These are phyloP conservation scores for Empidonax traillii DNA, from an alignment of 2,113 vertebrate genomes.

Conservation along the genomic window DNA sequence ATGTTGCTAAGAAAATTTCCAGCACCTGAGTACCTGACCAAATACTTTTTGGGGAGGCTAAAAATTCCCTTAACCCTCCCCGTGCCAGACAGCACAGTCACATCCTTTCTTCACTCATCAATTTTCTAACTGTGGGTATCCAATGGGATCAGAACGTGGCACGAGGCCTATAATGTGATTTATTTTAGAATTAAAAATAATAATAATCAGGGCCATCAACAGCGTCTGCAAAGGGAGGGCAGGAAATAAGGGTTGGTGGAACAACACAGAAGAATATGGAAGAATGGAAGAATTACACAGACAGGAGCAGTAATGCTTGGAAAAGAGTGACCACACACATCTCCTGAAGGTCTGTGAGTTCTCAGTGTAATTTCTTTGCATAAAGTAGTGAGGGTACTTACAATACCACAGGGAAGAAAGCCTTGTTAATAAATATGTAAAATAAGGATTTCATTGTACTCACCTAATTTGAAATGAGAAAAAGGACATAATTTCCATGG, in stretches of 20 bases:
- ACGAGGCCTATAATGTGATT: not conserved
- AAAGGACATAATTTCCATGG: slow-evolving; percentile 61
- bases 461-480: slow-evolving; percentile 70
- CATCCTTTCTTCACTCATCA: not conserved
- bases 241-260: not conserved
- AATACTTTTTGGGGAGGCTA: slow-evolving; percentile 61
- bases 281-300: not conserved
- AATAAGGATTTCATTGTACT: slow-evolving; percentile 69
- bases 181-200: not conserved
- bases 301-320: not conserved
- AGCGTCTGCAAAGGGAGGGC: not conserved
- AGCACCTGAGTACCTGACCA: slow-evolving; percentile 80
- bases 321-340: not conserved
- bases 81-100: not conserved
- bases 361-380: slow-evolving; percentile 22
- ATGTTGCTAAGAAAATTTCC: slow-evolving; percentile 71
- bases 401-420: slow-evolving; percentile 69
- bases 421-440: slow-evolving; percentile 77
- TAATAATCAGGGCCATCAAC: not conserved
- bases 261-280: not conserved
- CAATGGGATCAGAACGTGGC: not conserved
- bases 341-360: not conserved
- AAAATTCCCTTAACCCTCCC: slow-evolving; percentile 65
- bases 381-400: slow-evolving; percentile 57
- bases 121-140: not conserved